These are phyloP conservation scores for Pseudomugil tenellus DNA, from an alignment of 2,797 vertebrate genomes.

Conservation along the genomic window DNA sequence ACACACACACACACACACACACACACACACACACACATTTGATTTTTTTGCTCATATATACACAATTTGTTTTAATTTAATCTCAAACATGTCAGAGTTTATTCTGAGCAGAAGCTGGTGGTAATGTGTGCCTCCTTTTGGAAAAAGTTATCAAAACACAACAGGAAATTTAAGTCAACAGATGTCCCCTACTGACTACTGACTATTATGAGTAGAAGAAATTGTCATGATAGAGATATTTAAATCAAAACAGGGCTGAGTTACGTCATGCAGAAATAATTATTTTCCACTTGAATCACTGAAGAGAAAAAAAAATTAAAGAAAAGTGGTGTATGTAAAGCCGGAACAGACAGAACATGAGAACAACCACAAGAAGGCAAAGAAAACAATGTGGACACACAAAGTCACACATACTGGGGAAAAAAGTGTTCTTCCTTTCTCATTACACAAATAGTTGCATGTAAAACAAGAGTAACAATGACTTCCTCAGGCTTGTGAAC, in stretches of 20 bases:
- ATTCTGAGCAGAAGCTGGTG: constrained; percentile 27
- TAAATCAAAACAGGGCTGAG: background rate
- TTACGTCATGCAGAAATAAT: background rate
- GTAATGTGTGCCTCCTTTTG: constrained; percentile 42
- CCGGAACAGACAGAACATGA: constrained; percentile 54
- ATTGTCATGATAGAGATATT: too few species aligned
- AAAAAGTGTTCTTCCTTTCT: constrained; percentile 30
- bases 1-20: too few species aligned
- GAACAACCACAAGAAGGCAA: constrained; percentile 52
- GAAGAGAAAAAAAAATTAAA: constrained; percentile 22
- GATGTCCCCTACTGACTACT: too few species aligned
- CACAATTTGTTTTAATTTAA: too few species aligned
- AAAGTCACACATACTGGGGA: constrained; percentile 15
- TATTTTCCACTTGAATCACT: constrained; percentile 32
- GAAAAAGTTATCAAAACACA: constrained; percentile 4
- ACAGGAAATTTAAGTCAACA: background rate
- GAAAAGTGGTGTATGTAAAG: constrained; percentile 61
- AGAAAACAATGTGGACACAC: constrained; percentile 53
- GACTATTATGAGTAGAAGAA: too few species aligned
- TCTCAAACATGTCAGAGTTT: constrained; percentile 45
- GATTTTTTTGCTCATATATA: too few species aligned
- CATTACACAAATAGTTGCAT: constrained; percentile 61
- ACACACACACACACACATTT: too few species aligned
- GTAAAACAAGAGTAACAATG: constrained; percentile 79
- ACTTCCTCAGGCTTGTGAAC: constrained; percentile 68